Percentiles rank a stretch among this genome's conserved stretches.
Evolutionary conservation across 2,888 invertebrate genomes (phyloP).

Genomic region (Danaus chrysippus): DNA sequence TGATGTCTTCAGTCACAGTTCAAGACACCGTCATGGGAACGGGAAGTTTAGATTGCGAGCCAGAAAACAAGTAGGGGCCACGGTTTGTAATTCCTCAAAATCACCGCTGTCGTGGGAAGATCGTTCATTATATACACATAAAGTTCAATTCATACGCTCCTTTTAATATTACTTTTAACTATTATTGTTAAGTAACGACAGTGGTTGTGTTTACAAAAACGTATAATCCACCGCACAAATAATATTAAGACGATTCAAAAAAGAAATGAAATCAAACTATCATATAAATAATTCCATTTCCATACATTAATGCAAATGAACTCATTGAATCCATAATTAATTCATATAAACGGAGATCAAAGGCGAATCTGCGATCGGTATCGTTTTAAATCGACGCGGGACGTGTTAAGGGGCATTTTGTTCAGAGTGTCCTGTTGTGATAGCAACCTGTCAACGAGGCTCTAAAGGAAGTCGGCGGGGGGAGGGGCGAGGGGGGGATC

Average conservation of each 20-base stretch:
- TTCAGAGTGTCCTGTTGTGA: conserved; percentile 49
- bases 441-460: conserved; percentile 49
- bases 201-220: no score
- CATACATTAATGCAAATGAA: conserved; percentile 22
- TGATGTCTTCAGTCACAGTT: conserved; percentile 44
- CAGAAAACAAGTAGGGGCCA: conserved; percentile 46
- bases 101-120: conserved; percentile 46
- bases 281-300: no score
- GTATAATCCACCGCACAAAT: no score
- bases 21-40: conserved; percentile 70
- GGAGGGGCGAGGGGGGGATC: conserved; percentile 46
- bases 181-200: no score
- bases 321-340: conserved; percentile 33
- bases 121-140: conserved; percentile 27
- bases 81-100: conserved; percentile 45
- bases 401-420: conserved; percentile 50
- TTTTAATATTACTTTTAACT: background rate
- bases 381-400: conserved; percentile 51
- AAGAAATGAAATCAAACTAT: no score
- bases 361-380: conserved; percentile 47
- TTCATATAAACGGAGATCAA: conserved; percentile 43
- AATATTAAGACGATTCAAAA: no score
- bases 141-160: background rate
- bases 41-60: conserved; percentile 52
- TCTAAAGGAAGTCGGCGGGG: conserved; percentile 60